Conservation (phyloP, 2,888 invertebrate species). For the Synergus itoensis region DNA sequence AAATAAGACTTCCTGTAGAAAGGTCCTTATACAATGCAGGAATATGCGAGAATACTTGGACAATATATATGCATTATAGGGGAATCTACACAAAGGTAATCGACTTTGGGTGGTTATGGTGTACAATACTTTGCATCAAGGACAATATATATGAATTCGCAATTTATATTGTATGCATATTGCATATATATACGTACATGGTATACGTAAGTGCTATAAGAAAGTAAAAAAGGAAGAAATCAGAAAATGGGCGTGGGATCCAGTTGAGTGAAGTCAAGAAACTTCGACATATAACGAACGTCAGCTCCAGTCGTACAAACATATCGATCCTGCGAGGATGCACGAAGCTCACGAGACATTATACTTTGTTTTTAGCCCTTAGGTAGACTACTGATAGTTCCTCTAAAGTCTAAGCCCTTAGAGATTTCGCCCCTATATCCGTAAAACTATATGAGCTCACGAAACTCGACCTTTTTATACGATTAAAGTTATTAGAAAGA, state of each 20-base stretch:
- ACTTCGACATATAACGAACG: not conserved
- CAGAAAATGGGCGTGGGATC: not conserved
- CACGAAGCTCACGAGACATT: slow-evolving; percentile 3
- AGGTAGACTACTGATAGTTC: not conserved
- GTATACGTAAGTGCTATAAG: not conserved
- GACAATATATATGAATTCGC: not conserved
- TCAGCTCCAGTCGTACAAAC: slow-evolving; percentile 2
- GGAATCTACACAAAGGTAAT: not conserved
- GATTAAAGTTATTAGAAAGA: not conserved
- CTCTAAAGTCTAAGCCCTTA: not conserved
- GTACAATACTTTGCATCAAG: too few species aligned
- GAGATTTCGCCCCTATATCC: slow-evolving; percentile 11
- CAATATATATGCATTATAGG: not conserved
- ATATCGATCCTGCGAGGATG: slow-evolving; percentile 4
- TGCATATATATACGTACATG: not conserved
- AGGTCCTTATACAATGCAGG: not conserved
- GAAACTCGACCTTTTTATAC: slow-evolving; percentile 25
- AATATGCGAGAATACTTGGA: too few species aligned
- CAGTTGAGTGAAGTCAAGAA: slow-evolving; percentile 18
- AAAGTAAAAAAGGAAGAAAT: not conserved
- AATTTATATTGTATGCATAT: not conserved
- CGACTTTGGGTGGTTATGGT: not conserved
- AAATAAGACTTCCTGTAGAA: not conserved
- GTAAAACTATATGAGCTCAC: not conserved
- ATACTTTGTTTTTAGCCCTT: slow-evolving; percentile 16